Base-by-base conservation (phyloP, 2,888 invertebrate genomes). In the Teinopalpus imperialis region DNA sequence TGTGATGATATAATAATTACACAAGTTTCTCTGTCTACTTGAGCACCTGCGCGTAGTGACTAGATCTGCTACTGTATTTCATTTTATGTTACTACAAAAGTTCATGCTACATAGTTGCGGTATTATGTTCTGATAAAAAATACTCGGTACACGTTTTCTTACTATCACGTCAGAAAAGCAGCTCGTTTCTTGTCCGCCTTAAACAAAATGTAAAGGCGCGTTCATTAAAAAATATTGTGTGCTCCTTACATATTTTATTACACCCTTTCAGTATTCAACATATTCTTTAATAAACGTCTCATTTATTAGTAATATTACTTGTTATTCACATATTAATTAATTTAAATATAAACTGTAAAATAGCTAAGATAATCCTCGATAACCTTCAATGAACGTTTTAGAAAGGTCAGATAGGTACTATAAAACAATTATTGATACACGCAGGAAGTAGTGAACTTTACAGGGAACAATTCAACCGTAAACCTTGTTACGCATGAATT, bases 381-480 rank as follows among this genome's bases (percentile, higher is more conserved):
- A 44, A 31, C 12, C 23, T 45, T 45, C 34, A 34, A 53, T 55
- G 31, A 44, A 27, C 37, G 23, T 55, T 49, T 55, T 54, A 26
- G 50, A 74, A 71, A 74, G 64, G 69, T 74, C 69, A 67, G 55
- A 61, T 57, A 52, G 50, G n/a, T n/a, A n/a, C n/a, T 63, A 55
- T 58, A 54, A 60, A 63, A 61, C 54, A 55, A 62, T 64, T 57
- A 52, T 48, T 37, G 49, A 51, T 49, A 59, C 51, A 56, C 63
- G 54, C 57, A 71, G 70, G 69, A 74, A 72, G 67, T 66, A 49
- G 61, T 76, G 77, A 80, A 79, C 77, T 79, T 77, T 74, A 75
- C 59, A 53, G 52, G 61, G 63, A 69, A 63, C 59, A 59, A 62
- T 61, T 69, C 72, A 73, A 70, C 67, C 77, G 69, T 72, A 61